Conservation (phyloP, 2,888 invertebrate genomes). For the Ormyrus nitidulus region DNA sequence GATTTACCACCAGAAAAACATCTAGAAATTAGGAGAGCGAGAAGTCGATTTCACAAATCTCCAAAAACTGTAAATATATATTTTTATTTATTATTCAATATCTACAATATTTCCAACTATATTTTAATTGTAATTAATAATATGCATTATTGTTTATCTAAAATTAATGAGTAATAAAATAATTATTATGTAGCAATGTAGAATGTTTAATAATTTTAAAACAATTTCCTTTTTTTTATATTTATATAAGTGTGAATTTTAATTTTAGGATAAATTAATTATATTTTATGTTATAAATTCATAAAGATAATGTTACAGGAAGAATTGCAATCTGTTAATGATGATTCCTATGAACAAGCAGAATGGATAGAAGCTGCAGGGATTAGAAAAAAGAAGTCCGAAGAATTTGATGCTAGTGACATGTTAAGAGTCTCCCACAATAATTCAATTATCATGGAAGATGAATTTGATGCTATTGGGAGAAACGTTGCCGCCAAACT, state of each 20-base stretch:
- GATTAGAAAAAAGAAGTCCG: constrained; percentile 63
- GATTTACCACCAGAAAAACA: constrained; percentile 69
- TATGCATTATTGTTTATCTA: not conserved
- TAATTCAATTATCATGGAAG: constrained; percentile 68
- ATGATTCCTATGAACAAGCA: constrained; percentile 65
- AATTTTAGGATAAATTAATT: not conserved
- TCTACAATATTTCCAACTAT: not conserved
- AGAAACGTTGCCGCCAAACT: constrained; percentile 74
- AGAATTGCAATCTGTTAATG: constrained; percentile 64
- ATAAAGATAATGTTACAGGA: constrained; percentile 62
- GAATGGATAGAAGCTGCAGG: constrained; percentile 67
- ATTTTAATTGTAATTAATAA: not conserved
- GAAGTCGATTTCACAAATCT: constrained; percentile 54
- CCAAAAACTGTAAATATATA: constrained; percentile 46
- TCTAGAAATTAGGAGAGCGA: constrained; percentile 67
- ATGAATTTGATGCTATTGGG: constrained; percentile 74
- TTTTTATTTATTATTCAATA: constrained; percentile 18
- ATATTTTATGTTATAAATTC: not conserved
- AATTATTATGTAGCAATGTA: not conserved
- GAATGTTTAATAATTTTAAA: not conserved
- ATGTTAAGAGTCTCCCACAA: constrained; percentile 66
- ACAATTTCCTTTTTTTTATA: not conserved
- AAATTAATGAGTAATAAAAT: not conserved
- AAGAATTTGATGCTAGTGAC: constrained; percentile 67
- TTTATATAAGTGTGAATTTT: not conserved